Percentiles rank a stretch among this genome's conserved stretches.
Conservation (phyloP, 37 sponge, comb jelly and placozoan species). For the Aplysina aerophoba region DNA sequence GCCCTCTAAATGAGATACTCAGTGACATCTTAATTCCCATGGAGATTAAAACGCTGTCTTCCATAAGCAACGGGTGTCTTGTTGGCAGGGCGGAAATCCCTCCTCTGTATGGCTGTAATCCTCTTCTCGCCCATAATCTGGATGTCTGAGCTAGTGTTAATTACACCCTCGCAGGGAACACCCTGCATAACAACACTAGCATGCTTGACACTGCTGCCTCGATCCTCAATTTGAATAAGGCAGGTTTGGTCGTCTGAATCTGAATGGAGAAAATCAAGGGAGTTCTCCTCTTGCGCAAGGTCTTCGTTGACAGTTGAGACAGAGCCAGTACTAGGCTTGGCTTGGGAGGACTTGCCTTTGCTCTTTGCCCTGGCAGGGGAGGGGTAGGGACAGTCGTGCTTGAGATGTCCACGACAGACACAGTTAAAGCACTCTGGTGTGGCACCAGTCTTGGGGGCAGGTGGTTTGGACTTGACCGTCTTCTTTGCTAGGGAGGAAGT, state of each 20-base stretch:
- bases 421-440: slow-evolving; percentile 39
- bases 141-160: no score
- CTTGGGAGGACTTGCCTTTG: no score
- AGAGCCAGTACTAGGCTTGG: neutral
- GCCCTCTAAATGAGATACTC: no score
- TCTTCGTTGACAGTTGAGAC: neutral
- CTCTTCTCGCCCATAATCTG: no score
- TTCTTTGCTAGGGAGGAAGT: no score
- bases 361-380: neutral
- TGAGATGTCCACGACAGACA: slow-evolving; percentile 40
- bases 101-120: no score
- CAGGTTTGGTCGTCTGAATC: slow-evolving; percentile 1
- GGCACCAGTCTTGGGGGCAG: neutral
- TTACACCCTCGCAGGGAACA: no score
- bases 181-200: no score
- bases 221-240: neutral
- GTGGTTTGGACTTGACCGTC: neutral
- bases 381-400: slow-evolving; percentile 26
- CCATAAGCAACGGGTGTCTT: no score
- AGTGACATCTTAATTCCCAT: no score
- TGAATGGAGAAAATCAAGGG: neutral
- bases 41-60: no score
- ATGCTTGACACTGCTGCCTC: slow-evolving; percentile 35
- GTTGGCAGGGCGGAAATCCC: no score
- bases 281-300: neutral